A percentile compares a stretch with the other conserved stretches of the same genome.
These are phyloP conservation scores for Sabatieria punctata DNA, from an alignment of 2,888 invertebrate species.

Conservation along the genomic window DNA sequence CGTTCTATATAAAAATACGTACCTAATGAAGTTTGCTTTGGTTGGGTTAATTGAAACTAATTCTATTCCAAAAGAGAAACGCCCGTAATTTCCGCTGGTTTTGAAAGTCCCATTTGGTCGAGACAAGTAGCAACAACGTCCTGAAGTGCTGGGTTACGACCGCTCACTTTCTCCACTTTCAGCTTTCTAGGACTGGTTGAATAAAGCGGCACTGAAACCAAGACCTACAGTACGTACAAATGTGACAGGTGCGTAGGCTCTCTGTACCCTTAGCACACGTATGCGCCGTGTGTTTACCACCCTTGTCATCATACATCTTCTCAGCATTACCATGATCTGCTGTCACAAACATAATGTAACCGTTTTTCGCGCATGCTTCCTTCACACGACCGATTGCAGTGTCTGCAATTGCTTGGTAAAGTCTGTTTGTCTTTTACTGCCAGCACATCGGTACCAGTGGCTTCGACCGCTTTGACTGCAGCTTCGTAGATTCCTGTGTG, in stretches of 20 bases:
- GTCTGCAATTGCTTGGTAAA: constrained; percentile 17
- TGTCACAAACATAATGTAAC: constrained; percentile 24
- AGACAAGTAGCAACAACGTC: constrained; percentile 37
- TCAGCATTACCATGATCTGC: constrained; percentile 38
- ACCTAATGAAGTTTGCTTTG: too few species aligned
- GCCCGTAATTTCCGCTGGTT: constrained; percentile 29
- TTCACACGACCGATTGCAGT: constrained; percentile 32
- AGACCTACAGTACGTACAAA: too few species aligned
- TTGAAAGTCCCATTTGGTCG: constrained; percentile 31
- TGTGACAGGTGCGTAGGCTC: too few species aligned
- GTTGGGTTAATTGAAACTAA: too few species aligned
- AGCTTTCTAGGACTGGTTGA: constrained; percentile 20
- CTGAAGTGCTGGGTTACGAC: constrained; percentile 31
- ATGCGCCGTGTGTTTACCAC: constrained; percentile 36
- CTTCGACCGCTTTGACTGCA: constrained; percentile 28
- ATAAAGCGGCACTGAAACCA: constrained; percentile 17
- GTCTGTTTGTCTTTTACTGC: background rate
- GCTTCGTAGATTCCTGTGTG: constrained; percentile 36
- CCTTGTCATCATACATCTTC: constrained; percentile 34
- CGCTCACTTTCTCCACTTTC: constrained; percentile 12
- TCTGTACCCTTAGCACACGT: constrained; percentile 34
- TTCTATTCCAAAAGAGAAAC: constrained; percentile 15
- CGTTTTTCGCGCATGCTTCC: constrained; percentile 31
- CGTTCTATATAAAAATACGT: too few species aligned
- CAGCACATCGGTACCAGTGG: constrained; percentile 17